Conservation (phyloP, 2,113 vertebrate species). For the Tretioscincus oriximinensis region DNA sequence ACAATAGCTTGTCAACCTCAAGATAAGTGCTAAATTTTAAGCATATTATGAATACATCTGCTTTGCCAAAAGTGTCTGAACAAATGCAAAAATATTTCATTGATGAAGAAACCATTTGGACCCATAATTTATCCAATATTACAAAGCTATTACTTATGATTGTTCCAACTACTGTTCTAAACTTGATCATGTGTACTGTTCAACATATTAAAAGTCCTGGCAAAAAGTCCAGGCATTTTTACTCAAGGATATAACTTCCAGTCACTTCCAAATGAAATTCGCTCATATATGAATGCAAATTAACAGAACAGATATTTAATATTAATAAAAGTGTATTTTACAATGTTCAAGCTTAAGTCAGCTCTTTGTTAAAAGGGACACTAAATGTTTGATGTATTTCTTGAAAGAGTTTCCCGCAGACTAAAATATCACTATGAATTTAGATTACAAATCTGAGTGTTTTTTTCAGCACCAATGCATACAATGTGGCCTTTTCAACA, state of each 20-base stretch:
- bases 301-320: conserved; percentile 20
- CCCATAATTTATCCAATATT: background rate
- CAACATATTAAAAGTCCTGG: conserved; percentile 11
- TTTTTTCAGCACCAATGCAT: background rate
- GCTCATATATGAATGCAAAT: conserved; percentile 12
- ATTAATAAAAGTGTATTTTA: conserved; percentile 20
- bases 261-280: conserved; percentile 17
- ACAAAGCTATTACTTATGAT: background rate
- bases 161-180: background rate
- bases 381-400: conserved; percentile 21
- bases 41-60: background rate
- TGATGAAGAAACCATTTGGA: background rate
- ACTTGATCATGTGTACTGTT: background rate
- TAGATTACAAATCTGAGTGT: conserved; percentile 26
- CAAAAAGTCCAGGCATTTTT: conserved; percentile 10
- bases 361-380: conserved; percentile 16
- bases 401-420: conserved; percentile 15
- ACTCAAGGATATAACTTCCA: background rate
- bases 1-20: too few species aligned
- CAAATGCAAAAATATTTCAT: too few species aligned
- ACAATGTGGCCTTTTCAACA: conserved; percentile 12
- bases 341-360: background rate
- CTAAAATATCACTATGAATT: conserved; percentile 23
- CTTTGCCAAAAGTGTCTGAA: background rate
- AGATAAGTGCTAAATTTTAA: too few species aligned